These are phyloP conservation scores for Temnopleurus reevesii DNA, from an alignment of 53 echinoderm and acorn worm species.

Conservation along the genomic window DNA sequence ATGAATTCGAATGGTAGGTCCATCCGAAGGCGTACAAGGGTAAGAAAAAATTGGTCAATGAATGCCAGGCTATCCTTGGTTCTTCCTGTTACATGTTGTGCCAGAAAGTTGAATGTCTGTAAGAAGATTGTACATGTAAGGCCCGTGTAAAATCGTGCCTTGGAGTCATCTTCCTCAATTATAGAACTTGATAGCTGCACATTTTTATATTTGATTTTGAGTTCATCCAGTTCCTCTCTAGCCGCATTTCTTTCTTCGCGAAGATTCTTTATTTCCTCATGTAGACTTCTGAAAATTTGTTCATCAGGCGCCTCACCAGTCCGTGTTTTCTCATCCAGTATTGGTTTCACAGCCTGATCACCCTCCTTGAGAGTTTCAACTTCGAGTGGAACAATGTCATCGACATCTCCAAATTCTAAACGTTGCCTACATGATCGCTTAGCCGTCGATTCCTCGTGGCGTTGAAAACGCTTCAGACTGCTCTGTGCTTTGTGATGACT, in stretches of 20 bases:
- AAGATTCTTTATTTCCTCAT: neutral
- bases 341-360: constrained; percentile 7
- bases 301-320: neutral
- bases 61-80: constrained; percentile 42
- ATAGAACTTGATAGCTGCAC: too few species aligned
- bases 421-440: neutral
- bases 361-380: neutral
- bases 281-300: neutral
- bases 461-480: constrained; percentile 28
- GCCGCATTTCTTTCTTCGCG: constrained; percentile 20
- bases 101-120: constrained; percentile 22
- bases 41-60: constrained; percentile 55
- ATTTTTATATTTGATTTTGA: constrained; percentile 1
- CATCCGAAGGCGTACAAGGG: constrained; percentile 48
- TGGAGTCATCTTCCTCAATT: neutral
- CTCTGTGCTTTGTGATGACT: neutral
- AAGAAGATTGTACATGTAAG: neutral
- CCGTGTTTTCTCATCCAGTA: neutral
- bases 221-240: neutral
- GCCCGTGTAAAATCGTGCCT: constrained; percentile 42
- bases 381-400: constrained; percentile 6
- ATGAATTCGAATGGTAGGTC: constrained; percentile 53
- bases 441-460: neutral
- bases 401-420: neutral
- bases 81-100: constrained; percentile 9